Base-by-base conservation (phyloP, 2,113 vertebrate species). In the Sisor rabdophorus region DNA sequence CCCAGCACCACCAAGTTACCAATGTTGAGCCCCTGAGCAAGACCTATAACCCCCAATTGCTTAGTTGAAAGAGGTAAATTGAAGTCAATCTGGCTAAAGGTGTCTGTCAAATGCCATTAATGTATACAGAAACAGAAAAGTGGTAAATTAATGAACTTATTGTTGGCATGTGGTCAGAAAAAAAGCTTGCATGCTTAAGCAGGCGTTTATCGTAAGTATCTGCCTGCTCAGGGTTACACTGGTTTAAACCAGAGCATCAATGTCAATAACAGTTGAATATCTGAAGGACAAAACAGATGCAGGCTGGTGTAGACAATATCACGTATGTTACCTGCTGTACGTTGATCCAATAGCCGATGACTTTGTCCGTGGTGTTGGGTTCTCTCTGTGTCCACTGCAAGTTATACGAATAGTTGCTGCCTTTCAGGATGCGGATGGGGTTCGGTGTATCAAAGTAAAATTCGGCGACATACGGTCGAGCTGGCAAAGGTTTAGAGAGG, bases 391-490 rank as follows among this genome's bases (percentile, higher is more conserved):
- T 99, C 96, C 96, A 99, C 90, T 99, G 96, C 82, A 99, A 89
- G 85, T 94, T 77, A 84, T 96, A 99, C 73, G 96, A 97, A 85
- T 97, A 99, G 90, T 96, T 98, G 89, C 93, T 96, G 83, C 93
- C 94, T 87, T 94, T 97, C 86, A 93, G 88, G 84, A 94, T 94
- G 77, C 94, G 87, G 76, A 96, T 95, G 72, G 96, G 96, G 85
- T 95, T 98, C 47, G 94, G 95, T 72, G 96, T 98, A 87, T 99
- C 96, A 69, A 92, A 99, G 92, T 98, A 99, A 91, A 98, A 99
- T 85, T 99, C 97, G n/a, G 94, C 95, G 78, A 90, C 93, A 86
- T 95, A 98, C 54, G 97, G 95, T 85, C 91, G 93, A 81, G 93
- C 97, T 98, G 40, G 3, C 4, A 9, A 11, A 22, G 24, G n/a